Base-by-base conservation (phyloP, 2,797 vertebrate genomes). In the Serranus cabrilla region DNA sequence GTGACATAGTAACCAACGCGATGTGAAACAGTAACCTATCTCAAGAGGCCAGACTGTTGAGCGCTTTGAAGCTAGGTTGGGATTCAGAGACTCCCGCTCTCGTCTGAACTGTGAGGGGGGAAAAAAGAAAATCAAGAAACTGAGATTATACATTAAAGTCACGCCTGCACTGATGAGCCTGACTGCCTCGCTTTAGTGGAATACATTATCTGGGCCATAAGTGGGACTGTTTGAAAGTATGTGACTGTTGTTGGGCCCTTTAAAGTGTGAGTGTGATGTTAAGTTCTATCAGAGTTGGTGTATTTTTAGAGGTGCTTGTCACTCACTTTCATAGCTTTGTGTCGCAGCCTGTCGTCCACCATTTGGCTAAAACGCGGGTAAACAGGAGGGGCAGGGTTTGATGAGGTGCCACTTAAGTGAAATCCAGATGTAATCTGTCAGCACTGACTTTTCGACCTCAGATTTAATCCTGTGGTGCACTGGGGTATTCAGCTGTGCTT, bases 11-110 rank as follows among this genome's bases (percentile, higher is more conserved):
- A 87, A 85, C 70, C 72, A 47, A 71, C 37, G 82, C 66, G 16
- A 79, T 80, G 84, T 69, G 85, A 83, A 89, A 82, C 76, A 31
- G 78, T 79, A 78, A 84, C 83, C 81, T 85, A 89, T 91, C 84
- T 89, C 79, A 49, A 55, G 80, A 85, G 81, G 79, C 81, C 86
- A 81, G 81, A 13, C 76, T 71, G 56, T 42, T 74, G 61, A 4
- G 61, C 1, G 60, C 85, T 87, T 90, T 88, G 82, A 89, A 83
- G 88, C 86, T 40, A 23, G 25, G 68, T 34, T 63, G 76, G 80
- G 78, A 87, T 75, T 76, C 84, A 62, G 56, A 77, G 87, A 78
- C 71, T 67, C 34, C 37, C 18, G 71, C 66, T 77, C 14, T 50
- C 46, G n/a, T 82, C 14, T 82, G 78, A 83, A 77, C 43, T 0